Conservation (phyloP, 2,113 vertebrate species). For the Narcine bancroftii region DNA sequence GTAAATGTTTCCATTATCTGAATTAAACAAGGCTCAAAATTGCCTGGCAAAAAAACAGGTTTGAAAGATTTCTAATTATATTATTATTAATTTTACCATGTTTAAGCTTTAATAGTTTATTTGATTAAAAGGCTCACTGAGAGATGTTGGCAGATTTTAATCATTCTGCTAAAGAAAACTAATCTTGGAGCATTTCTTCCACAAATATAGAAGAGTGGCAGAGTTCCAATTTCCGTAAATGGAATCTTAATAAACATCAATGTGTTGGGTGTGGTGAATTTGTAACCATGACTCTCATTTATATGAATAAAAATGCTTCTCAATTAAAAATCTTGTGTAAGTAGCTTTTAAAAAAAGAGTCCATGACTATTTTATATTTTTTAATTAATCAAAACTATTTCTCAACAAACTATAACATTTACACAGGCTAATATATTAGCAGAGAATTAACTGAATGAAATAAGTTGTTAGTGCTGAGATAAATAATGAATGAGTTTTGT, state of each 20-base stretch:
- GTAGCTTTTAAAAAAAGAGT: neutral
- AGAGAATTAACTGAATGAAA: neutral
- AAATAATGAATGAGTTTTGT: neutral
- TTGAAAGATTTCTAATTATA: neutral
- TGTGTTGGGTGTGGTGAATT: neutral
- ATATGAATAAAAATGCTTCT: neutral
- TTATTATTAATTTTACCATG: neutral
- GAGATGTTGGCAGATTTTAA: neutral
- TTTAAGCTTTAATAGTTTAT: neutral
- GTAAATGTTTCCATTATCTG: neutral
- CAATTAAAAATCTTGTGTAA: neutral
- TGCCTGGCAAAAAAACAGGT: neutral
- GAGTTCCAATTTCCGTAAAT: neutral
- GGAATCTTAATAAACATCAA: neutral
- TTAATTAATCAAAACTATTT: neutral
- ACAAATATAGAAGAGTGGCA: neutral
- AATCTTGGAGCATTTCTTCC: neutral
- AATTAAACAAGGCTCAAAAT: neutral
- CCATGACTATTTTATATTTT: neutral
- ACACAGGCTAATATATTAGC: neutral
- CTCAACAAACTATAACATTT: neutral
- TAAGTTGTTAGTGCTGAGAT: neutral
- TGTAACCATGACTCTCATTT: neutral
- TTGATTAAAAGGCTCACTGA: neutral
- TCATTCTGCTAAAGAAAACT: constrained; percentile 10